Percentiles rank a stretch among this genome's conserved stretches.
Evolutionary conservation across 2,113 vertebrate genomes (phyloP).

Genomic region (Cinclus cinclus): DNA sequence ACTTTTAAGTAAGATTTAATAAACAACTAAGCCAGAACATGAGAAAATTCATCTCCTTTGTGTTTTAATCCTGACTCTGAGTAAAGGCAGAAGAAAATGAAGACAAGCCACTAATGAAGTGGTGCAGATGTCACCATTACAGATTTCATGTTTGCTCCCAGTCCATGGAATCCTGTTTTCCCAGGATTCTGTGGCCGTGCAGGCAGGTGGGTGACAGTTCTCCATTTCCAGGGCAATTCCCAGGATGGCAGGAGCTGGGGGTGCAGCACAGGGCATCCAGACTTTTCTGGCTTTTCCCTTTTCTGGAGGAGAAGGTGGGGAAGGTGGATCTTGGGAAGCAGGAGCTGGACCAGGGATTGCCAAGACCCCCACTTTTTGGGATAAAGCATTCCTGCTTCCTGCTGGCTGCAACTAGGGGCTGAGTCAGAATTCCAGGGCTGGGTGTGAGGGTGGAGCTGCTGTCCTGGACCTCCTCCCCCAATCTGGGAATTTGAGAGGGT

Average conservation of each 20-base stretch:
- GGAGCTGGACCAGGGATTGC: not conserved
- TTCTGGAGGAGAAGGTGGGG: not conserved
- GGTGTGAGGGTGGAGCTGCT: not conserved
- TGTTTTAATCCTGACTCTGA: no score
- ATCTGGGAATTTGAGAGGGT: not conserved
- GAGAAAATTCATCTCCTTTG: no score
- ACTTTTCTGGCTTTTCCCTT: not conserved
- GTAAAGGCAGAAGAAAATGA: no score
- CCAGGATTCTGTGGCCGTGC: accelerated
- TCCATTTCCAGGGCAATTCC: not conserved
- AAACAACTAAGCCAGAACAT: no score
- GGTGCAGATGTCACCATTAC: no score
- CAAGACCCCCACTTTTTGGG: not conserved
- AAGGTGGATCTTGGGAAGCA: not conserved
- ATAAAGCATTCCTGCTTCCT: not conserved
- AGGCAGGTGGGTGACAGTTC: accelerated
- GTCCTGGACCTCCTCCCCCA: not conserved
- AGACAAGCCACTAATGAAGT: no score
- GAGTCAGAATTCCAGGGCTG: no score
- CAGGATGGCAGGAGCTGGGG: not conserved
- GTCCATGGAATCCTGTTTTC: no score
- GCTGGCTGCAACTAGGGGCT: not conserved
- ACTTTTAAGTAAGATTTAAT: no score
- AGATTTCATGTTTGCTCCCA: not conserved
- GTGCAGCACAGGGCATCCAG: not conserved